A percentile compares a stretch with the other conserved stretches of the same genome.
Conservation (phyloP, 2,888 invertebrate genomes). For the Heliconius erato region DNA sequence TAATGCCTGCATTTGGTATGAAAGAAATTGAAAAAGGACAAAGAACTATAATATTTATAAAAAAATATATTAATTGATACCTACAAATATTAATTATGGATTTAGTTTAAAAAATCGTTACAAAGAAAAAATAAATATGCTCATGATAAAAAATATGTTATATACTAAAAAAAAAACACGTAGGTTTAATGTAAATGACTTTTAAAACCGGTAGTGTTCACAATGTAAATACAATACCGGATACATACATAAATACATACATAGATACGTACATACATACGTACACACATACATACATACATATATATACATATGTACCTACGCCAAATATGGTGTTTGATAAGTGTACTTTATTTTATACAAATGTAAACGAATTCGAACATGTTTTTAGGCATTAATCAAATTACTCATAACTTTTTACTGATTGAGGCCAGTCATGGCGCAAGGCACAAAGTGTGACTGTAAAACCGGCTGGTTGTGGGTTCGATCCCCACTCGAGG, state of each 20-base stretch:
- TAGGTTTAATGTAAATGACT: background rate
- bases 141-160: background rate
- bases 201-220: constrained; percentile 21
- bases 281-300: background rate
- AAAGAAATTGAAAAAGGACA: too few relatives aligned
- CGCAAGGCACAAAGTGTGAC: too few relatives aligned
- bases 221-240: constrained; percentile 7
- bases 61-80: too few relatives aligned
- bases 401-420: background rate
- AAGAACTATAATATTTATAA: too few relatives aligned
- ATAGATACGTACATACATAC: background rate
- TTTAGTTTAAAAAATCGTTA: too few relatives aligned
- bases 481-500: too few relatives aligned
- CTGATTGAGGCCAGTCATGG: background rate
- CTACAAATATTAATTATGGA: too few relatives aligned
- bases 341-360: background rate
- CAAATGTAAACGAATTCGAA: background rate
- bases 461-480: too few relatives aligned
- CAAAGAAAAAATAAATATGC: too few relatives aligned
- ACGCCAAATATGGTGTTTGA: background rate
- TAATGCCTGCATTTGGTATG: background rate
- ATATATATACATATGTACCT: background rate
- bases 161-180: background rate
- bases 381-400: background rate
- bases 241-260: background rate